These are phyloP conservation scores for Cephalopachus bancanus DNA, from an alignment of 2,797 vertebrate species.

Conservation along the genomic window DNA sequence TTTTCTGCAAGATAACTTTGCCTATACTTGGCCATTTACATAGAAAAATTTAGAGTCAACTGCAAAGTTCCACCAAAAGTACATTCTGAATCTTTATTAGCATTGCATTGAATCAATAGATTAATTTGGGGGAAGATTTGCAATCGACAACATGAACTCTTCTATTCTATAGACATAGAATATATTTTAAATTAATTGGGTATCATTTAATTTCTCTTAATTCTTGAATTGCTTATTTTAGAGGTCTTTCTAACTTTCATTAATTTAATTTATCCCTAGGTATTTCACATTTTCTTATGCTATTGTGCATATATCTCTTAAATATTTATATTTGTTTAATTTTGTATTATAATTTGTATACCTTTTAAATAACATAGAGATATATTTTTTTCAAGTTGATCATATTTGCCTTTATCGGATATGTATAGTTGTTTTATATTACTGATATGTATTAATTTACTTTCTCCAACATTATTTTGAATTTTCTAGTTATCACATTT, in stretches of 20 bases:
- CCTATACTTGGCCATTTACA: neutral
- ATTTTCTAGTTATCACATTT: neutral
- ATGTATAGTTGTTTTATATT: neutral
- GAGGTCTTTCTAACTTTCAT: neutral
- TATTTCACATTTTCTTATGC: neutral
- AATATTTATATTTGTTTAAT: neutral
- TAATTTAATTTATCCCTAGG: neutral
- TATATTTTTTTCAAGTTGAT: neutral
- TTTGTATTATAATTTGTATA: neutral
- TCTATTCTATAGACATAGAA: neutral
- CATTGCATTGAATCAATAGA: neutral
- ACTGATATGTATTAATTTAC: neutral
- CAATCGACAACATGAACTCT: neutral
- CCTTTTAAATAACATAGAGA: neutral
- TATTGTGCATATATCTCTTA: neutral
- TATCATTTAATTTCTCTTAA: neutral
- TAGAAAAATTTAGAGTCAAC: neutral
- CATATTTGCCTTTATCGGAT: neutral
- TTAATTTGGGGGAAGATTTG: neutral
- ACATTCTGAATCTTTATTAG: neutral
- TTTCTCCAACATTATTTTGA: slow-evolving; percentile 8
- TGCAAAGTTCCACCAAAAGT: neutral
- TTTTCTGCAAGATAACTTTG: neutral
- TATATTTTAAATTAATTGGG: neutral
- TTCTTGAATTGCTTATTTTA: neutral